Evolutionary conservation across 2,113 vertebrate species (phyloP).

Genomic region (Dermatemys mawii): DNA sequence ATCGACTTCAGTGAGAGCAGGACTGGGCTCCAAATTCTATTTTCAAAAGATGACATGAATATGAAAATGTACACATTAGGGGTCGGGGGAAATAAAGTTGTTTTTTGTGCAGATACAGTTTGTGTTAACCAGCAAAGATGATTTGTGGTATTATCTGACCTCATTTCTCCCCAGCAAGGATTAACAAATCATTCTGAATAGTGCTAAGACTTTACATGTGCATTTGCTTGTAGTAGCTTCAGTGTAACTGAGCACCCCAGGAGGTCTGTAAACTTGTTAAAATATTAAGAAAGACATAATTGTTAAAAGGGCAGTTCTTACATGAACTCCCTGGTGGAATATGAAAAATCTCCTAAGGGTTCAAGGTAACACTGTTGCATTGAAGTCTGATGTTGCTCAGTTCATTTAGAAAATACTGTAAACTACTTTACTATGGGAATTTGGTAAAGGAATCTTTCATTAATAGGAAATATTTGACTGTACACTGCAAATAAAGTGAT

Average conservation of each 20-base stretch:
- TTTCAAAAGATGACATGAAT: background rate
- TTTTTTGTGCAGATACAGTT: background rate
- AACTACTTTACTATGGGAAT: conserved; percentile 70
- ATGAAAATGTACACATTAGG: background rate
- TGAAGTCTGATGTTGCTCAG: conserved; percentile 53
- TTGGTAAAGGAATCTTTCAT: conserved; percentile 72
- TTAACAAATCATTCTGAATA: conserved; percentile 19
- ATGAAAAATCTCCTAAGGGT: conserved; percentile 47
- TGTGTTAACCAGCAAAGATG: background rate
- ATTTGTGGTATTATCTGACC: background rate
- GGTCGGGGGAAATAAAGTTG: background rate
- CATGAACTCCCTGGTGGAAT: conserved; percentile 59
- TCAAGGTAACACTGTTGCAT: conserved; percentile 60
- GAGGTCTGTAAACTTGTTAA: conserved; percentile 69
- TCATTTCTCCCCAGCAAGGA: background rate
- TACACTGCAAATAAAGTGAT: conserved; percentile 65
- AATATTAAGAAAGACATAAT: conserved; percentile 72
- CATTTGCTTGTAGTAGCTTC: conserved; percentile 38
- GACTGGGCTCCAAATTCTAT: background rate
- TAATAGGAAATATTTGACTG: conserved; percentile 71
- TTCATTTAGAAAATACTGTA: conserved; percentile 72
- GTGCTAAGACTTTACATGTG: conserved; percentile 10
- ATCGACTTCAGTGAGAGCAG: background rate
- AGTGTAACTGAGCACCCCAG: conserved; percentile 1
- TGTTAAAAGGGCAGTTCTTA: conserved; percentile 71